Base-by-base conservation (phyloP, 1,140 invertebrate genomes). In the Bilobella aurantiaca region DNA sequence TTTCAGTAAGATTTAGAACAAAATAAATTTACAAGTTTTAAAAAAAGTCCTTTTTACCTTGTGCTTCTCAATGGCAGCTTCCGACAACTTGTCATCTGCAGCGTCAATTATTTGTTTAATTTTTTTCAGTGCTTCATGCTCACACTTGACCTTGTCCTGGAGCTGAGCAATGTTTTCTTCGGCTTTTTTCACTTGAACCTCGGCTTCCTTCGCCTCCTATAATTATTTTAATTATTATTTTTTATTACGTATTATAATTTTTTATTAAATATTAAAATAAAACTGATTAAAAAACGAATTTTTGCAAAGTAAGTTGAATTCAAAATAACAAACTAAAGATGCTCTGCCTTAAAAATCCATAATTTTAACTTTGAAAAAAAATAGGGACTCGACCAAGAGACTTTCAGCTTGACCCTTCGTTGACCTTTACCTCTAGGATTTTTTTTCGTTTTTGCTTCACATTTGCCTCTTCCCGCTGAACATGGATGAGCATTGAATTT, bases 141-240 rank as follows among this genome's bases (percentile, higher is more conserved):
- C 70, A n/a, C 27, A 27, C 37, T 65, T 34, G 8, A 67, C 25
- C 34, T 49, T 42, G n/a, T 67, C 34, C 53, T 73, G 57, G 16
- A 75, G 46, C 1, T 65, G 30, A 27, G 58, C 14, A 16, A 66
- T 60, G n/a, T 65, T 62, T 32, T 69, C 34, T 57, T 70, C 66
- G 57, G 65, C 47, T 8, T 28, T 34, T 61, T 30, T n/a, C 12
- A 69, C 56, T 63, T 71, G 64, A 30, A 69, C 62, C 27, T 71
- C 72, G 21, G 69, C 62, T 18, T 63, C 49, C 57, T 63, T 64
- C 3, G 63, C 65, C 30, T 74, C 71, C 73, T 75, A 47, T n/a
- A 3, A 65, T 49, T 31, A 16, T 56, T 2, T 0, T 25, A 18
- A 63, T 18, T 31, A 53, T 47, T 12, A 49, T 28, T 30, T 25